Evolutionary conservation across 2,797 vertebrate species (phyloP), one percentile per base, ranked within the genome.

Genomic region (Astyanax mexicanus): DNA sequence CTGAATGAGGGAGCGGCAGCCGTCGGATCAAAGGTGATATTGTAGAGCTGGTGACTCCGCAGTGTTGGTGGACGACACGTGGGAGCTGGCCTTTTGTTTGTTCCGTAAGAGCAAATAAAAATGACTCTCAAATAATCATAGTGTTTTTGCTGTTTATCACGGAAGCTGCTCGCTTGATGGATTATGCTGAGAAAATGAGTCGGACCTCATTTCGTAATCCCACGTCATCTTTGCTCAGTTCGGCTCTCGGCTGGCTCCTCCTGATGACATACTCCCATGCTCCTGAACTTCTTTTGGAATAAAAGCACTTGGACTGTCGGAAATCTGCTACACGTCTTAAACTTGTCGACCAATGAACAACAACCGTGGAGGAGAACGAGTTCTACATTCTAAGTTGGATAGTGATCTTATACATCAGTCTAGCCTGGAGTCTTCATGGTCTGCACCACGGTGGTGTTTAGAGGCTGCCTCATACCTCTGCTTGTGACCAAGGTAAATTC

Each of bases 401-500:
- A 55, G 55, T 42, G 21, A 57, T 79, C 72, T 25, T 70, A 45
- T 51, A 37, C n/a, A 72, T 32, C 69, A n/a, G 60, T 57, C 27
- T 77, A 64, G 72, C 17, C 40, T 38, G 62, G 55, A 64, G 45
- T 62, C 60, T 72, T 25, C 45, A 45, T 57, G 69, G 60, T 37
- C 65, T 64, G 64, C 37, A 37, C 60, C 62, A 40, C 58, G 51
- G 69, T 32, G n/a, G 54, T 57, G 25, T 27, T 57, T 19, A 44
- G 44, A 77, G 67, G 27, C 61, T 54, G 45, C 58, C 42, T 69
- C 37, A 35, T 69, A 25, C 23, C 51, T 49, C 49, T 25, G 23
- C 21, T 15, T 32, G 69, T 68, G 73, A 64, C 65, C 69, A 67
- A 79, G 75, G 77, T 82, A 74, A 76, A 57, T 17, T 29, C 27